Evolutionary conservation across 2,797 vertebrate genomes (phyloP), one percentile per base, ranked within the genome.

Genomic region (Anas georgica): DNA sequence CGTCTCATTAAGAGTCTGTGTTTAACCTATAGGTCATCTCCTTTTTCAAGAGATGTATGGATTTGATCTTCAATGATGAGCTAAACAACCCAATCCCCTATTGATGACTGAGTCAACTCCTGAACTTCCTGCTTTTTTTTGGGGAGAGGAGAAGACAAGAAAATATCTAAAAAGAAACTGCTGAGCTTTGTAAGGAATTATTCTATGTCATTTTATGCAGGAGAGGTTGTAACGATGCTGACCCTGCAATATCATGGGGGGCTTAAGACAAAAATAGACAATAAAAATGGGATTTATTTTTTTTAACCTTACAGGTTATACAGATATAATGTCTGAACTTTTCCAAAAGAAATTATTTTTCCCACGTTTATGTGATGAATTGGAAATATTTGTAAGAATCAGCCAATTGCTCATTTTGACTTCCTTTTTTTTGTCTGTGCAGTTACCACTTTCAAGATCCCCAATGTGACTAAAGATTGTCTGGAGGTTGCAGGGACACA

Each of bases 1-100:
- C 2, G 8, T 90, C 95, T 94, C 84, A 96, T 94, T 96, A 94
- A 73, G 70, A 55, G 77, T 55, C 88, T 88, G 39, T 59, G 83
- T 93, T 95, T 97, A 91, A 97, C 95, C 96, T 52, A 12, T 2
- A 92, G 95, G 96, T 92, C 91, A 3, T 12, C 77, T 84, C 29
- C 46, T 88, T 67, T 94, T 66, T 12, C 92, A 88, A 83, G 29
- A 55, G 69, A 79, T 64, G 56, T 37, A 84, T 77, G 67, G 90
- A 94, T 90, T 46, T 95, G 88, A 92, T 91, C 80, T 73, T 26
- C 79, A 72, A 8, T 41, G 88, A 95, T 45, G 79, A 93, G n/a
- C 79, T 85, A n/a, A 96, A 87, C 89, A 81, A 83, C 80, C 67
- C 88, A 66, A 10, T 23, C 83, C 43, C 12, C 23, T 85, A 43